Base-by-base conservation (phyloP, 2,888 invertebrate genomes). In the Nomada fabriciana region DNA sequence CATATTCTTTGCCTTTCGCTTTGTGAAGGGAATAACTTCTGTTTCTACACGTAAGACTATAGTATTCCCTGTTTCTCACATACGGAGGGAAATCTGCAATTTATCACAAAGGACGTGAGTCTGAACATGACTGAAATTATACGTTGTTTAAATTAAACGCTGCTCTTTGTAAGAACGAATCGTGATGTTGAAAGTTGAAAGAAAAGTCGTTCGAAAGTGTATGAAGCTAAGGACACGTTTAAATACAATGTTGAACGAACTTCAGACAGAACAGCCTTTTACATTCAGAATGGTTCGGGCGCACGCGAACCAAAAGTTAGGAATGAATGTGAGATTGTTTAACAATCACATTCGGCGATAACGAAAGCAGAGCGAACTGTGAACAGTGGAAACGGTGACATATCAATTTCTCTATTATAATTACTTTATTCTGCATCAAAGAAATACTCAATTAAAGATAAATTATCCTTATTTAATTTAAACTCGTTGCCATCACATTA, bases 311-410 rank as follows among this genome's bases (percentile, higher is more conserved):
- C 13, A 9, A 63, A 63, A 47, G 63, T 70, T 63, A 50, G 47
- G 10, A 36, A 13, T 18, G 23, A 63, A 47, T 9, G 55, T n/a
- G 63, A 53, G 63, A 76, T 76, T 70, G 76, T 70, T 70, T 70
- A 76, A 70, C 70, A 47, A 70, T 74, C 47, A 15, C 15, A 15
- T n/a, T 42, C 23, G 36, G 36, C 67, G 73, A 74, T 74, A 74
- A 74, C 59, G 67, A 59, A 67, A 36, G 67, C 50, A 20, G 67
- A 67, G n/a, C 57, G 2, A 15, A 15, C 47, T 11, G 57, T 57
- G 65, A 57, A 9, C 57, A n/a, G 29, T 3, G 47, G 36, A 50
- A 59, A 74, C 65, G 67, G 36, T 7, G 36, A 36, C n/a, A 57
- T 36, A 50, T 20, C 50, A 36, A 52, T 47, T 47, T 13, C 47